A percentile compares a stretch with the other conserved stretches of the same genome.
These are phyloP conservation scores for Calliphora vicina DNA, from an alignment of 1,140 invertebrate genomes.

Conservation along the genomic window DNA sequence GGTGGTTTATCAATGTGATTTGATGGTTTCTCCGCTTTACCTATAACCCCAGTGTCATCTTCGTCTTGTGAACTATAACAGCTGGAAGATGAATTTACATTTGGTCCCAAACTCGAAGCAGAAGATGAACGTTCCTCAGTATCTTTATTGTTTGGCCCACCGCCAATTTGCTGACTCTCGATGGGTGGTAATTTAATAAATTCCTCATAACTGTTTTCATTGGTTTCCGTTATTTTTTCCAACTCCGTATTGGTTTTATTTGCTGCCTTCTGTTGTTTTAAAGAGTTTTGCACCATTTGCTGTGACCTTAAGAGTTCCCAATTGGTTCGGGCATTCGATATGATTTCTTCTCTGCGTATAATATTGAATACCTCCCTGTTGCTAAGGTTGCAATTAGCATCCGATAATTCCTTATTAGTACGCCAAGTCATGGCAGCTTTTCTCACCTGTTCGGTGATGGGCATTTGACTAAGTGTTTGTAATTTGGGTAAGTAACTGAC, in stretches of 20 bases:
- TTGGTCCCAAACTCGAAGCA: slow-evolving; percentile 71
- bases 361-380: slow-evolving; percentile 73
- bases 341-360: slow-evolving; percentile 76
- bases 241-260: slow-evolving; percentile 48
- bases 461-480: slow-evolving; percentile 74
- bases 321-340: slow-evolving; percentile 81
- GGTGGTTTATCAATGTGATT: background rate
- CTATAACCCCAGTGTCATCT: slow-evolving; percentile 43
- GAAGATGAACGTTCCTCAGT: slow-evolving; percentile 46
- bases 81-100: slow-evolving; percentile 73
- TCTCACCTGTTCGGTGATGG: slow-evolving; percentile 78
- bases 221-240: slow-evolving; percentile 57
- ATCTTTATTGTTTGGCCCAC: background rate
- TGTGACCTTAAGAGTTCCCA: slow-evolving; percentile 80
- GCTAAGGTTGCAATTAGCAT: slow-evolving; percentile 72
- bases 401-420: slow-evolving; percentile 75
- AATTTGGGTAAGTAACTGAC: slow-evolving; percentile 80
- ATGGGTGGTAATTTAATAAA: slow-evolving; percentile 73
- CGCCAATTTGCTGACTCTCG: slow-evolving; percentile 64
- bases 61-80: slow-evolving; percentile 68
- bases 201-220: slow-evolving; percentile 57
- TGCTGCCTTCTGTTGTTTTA: slow-evolving; percentile 39
- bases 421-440: slow-evolving; percentile 79
- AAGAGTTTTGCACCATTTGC: slow-evolving; percentile 65
- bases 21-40: background rate